Conservation (phyloP, 2,113 vertebrate species). For the Equus przewalskii region DNA sequence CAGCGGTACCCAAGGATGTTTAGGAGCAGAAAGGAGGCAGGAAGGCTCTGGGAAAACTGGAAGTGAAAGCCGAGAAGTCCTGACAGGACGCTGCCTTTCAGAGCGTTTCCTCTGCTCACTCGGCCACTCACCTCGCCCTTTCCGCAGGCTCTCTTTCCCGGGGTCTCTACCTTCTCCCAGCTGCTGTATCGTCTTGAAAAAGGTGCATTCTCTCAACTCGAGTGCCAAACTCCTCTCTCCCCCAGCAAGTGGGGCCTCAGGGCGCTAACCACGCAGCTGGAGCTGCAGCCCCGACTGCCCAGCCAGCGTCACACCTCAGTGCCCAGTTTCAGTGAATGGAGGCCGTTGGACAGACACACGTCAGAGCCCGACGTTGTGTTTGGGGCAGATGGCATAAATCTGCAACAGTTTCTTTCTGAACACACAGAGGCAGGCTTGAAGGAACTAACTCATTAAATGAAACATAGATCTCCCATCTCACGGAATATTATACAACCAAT, state of each 20-base stretch:
- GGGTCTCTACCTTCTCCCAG: slow-evolving; percentile 6
- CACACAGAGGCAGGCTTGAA: not conserved
- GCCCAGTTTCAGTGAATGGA: not conserved
- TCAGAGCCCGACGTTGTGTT: not conserved
- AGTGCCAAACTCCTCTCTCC: slow-evolving; percentile 57
- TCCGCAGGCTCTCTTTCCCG: slow-evolving; percentile 27
- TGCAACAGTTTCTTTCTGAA: not conserved
- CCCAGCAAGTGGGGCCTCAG: slow-evolving; percentile 20
- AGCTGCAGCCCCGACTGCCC: not conserved
- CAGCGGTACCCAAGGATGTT: slow-evolving; percentile 55
- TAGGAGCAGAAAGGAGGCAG: slow-evolving; percentile 50
- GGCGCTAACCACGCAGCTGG: slow-evolving; percentile 48
- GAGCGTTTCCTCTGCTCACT: not conserved
- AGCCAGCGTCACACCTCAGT: not conserved
- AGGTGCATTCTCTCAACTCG: slow-evolving; percentile 25
- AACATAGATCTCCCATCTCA: not conserved
- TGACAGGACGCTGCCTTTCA: not conserved
- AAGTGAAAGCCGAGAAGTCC: slow-evolving; percentile 76
- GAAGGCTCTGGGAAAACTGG: slow-evolving; percentile 38
- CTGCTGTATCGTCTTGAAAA: slow-evolving; percentile 51
- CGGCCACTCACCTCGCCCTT: not conserved
- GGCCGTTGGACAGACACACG: not conserved
- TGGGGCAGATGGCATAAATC: not conserved
- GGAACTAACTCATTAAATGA: not conserved
- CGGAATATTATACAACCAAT: not conserved